These are phyloP conservation scores for Cardiocondyla obscurior DNA, from an alignment of 1,140 invertebrate genomes.

Conservation along the genomic window DNA sequence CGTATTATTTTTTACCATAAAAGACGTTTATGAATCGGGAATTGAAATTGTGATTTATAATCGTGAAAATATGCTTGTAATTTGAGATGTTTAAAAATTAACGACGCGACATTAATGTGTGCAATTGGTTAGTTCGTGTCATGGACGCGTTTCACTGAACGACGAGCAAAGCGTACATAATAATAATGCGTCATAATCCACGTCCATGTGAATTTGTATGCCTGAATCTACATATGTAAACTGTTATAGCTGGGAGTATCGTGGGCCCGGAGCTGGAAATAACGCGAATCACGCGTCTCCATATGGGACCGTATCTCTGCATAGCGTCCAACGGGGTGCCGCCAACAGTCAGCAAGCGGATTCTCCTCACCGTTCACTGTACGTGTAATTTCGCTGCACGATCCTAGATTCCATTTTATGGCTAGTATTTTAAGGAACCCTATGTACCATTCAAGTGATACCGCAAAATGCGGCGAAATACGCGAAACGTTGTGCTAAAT, in stretches of 20 bases:
- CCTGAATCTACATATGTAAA: constrained; percentile 10
- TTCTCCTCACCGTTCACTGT: constrained; percentile 91
- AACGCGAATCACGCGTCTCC: constrained; percentile 85
- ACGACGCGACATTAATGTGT: constrained; percentile 23
- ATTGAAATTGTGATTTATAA: constrained; percentile 2
- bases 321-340: constrained; percentile 91
- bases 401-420: constrained; percentile 14
- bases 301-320: constrained; percentile 88
- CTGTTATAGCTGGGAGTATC: constrained; percentile 79
- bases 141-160: neutral
- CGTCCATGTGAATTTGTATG: constrained; percentile 35
- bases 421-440: neutral
- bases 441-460: neutral
- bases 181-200: constrained; percentile 24
- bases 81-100: constrained; percentile 7
- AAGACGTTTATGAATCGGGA: neutral
- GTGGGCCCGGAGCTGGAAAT: constrained; percentile 85
- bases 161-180: constrained; percentile 25
- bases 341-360: constrained; percentile 91
- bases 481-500: neutral
- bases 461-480: constrained; percentile 2
- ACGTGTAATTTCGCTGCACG: constrained; percentile 81
- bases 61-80: neutral
- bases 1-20: neutral
- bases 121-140: constrained; percentile 34